Evolutionary conservation across 2,888 invertebrate species (phyloP).

Genomic region (Eumerus sabulonum): DNA sequence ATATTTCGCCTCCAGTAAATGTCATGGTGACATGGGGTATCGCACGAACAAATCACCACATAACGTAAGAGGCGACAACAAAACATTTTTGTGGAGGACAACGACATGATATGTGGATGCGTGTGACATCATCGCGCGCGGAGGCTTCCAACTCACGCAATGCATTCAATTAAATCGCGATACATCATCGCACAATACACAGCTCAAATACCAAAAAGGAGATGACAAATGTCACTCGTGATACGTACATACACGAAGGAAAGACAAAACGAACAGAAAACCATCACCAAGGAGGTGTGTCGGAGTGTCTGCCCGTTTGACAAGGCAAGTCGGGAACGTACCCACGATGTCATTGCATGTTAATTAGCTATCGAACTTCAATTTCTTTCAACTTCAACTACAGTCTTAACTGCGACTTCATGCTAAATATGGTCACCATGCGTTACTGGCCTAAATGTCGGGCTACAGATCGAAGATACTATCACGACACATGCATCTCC

Average conservation of each 20-base stretch:
- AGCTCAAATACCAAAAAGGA: constrained; percentile 20
- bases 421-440: constrained; percentile 38
- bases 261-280: constrained; percentile 4
- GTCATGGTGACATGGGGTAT: constrained; percentile 11
- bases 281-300: constrained; percentile 41
- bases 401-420: too few relatives aligned
- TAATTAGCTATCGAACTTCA: constrained; percentile 57
- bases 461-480: constrained; percentile 47
- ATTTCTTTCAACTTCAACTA: too few relatives aligned
- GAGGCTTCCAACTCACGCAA: constrained; percentile 59
- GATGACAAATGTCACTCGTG: constrained; percentile 46
- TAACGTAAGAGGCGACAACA: not conserved
- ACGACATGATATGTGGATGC: constrained; percentile 30
- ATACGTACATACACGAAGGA: constrained; percentile 5
- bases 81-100: constrained; percentile 14
- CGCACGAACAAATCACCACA: constrained; percentile 29
- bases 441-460: constrained; percentile 63
- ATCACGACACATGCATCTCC: constrained; percentile 62
- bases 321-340: constrained; percentile 11
- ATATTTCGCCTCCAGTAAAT: constrained; percentile 35
- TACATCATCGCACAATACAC: constrained; percentile 45
- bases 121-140: constrained; percentile 41
- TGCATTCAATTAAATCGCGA: constrained; percentile 59
- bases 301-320: constrained; percentile 22
- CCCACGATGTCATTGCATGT: constrained; percentile 62